A percentile compares a stretch with the other conserved stretches of the same genome.
phyloP scores from a whole-genome alignment of 2,113 vertebrate genomes.

The Romanogobio albipinnatus region DNA sequence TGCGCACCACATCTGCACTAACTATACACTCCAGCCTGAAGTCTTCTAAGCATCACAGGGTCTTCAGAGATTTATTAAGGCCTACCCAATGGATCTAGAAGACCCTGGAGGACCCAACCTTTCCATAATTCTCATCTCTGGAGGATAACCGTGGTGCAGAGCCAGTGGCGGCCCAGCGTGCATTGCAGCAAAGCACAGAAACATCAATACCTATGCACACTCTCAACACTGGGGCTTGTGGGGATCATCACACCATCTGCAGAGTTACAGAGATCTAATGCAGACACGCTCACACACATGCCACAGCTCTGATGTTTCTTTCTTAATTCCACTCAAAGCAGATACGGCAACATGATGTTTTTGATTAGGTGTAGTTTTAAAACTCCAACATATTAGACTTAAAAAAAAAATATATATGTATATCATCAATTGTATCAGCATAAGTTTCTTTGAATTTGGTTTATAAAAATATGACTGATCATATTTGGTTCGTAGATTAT shows the following conservation, averaged over 20 bases:
- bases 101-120: constrained; percentile 45
- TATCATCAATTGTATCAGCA: background rate
- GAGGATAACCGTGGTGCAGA: constrained; percentile 49
- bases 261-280: constrained; percentile 33
- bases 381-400: background rate
- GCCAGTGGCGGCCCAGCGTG: constrained; percentile 54
- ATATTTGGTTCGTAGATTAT: background rate
- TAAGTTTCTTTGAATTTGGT: background rate
- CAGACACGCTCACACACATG: constrained; percentile 29
- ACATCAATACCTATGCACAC: constrained; percentile 48
- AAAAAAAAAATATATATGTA: background rate
- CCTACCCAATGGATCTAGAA: constrained; percentile 27
- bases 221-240: constrained; percentile 33
- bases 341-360: background rate
- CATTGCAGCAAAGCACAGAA: constrained; percentile 55
- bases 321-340: constrained; percentile 16
- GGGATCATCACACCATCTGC: constrained; percentile 43
- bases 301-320: constrained; percentile 1
- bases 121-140: constrained; percentile 48
- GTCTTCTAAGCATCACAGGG: constrained; percentile 41
- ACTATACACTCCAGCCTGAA: constrained; percentile 32
- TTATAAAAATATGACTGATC: background rate
- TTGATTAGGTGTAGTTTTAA: background rate
- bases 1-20: background rate
- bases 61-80: constrained; percentile 51